Conservation (phyloP, 2,113 vertebrate species). For the Rattus norvegicus region DNA sequence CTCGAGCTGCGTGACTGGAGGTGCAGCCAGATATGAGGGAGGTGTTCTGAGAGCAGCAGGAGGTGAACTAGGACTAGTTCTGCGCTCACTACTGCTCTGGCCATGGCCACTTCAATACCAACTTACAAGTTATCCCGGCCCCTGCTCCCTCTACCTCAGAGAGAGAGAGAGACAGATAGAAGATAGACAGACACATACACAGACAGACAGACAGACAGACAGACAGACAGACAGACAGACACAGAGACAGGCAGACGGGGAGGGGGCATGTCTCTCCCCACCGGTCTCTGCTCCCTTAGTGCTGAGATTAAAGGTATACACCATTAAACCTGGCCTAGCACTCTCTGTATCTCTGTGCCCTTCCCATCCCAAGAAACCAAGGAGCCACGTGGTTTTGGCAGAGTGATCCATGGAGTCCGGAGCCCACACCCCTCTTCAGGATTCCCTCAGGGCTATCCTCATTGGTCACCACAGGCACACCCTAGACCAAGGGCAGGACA, state of each 20-base stretch:
- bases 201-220: too few relatives aligned
- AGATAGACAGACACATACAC: background rate
- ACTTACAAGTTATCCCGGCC: background rate
- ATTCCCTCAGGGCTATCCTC: background rate
- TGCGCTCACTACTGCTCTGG: background rate
- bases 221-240: background rate
- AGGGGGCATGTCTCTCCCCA: too few relatives aligned
- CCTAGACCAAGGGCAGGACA: background rate
- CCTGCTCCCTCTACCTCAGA: too few relatives aligned
- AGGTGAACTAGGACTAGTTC: fast-evolving
- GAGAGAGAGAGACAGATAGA: too few relatives aligned
- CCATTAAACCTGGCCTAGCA: background rate
- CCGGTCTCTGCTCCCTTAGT: background rate
- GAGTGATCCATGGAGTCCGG: background rate
- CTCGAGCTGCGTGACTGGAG: background rate
- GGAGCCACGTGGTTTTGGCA: background rate
- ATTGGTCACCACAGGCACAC: background rate
- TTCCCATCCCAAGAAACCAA: background rate
- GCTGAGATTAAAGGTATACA: background rate
- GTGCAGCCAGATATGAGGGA: background rate
- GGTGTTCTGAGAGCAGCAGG: background rate
- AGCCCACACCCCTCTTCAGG: background rate
- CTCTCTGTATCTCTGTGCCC: background rate
- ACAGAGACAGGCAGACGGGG: background rate
- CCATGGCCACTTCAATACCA: background rate